phyloP scores from a whole-genome alignment of 1,140 invertebrate species.

The Mactra quadrangularis region DNA sequence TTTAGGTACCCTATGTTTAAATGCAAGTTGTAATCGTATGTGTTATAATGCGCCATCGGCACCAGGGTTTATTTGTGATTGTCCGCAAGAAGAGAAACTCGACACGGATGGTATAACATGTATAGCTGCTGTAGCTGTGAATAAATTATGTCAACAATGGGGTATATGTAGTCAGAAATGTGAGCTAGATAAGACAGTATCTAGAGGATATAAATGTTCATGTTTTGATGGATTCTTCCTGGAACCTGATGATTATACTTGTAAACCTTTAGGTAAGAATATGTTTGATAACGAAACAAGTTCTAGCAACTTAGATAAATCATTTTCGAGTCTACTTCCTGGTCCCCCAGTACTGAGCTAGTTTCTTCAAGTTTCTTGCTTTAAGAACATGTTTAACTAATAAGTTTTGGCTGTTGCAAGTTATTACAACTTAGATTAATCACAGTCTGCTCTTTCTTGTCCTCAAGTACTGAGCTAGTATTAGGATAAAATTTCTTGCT shows the following conservation, averaged over 20 bases:
- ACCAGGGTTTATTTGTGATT: slow-evolving; percentile 85
- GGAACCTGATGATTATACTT: slow-evolving; percentile 91
- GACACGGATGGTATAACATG: slow-evolving; percentile 87
- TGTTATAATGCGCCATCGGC: slow-evolving; percentile 90
- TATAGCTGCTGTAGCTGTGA: slow-evolving; percentile 81
- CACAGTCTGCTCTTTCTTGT: no score
- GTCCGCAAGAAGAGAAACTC: slow-evolving; percentile 67
- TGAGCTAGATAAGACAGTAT: slow-evolving; percentile 72
- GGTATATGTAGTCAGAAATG: slow-evolving; percentile 92
- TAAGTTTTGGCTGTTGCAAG: no score
- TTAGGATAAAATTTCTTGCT: no score
- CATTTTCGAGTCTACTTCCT: no score
- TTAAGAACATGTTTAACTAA: no score
- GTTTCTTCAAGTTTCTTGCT: no score
- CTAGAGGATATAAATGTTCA: slow-evolving; percentile 87
- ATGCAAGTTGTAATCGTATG: background rate
- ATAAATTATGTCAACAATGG: slow-evolving; percentile 90
- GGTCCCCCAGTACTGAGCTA: no score
- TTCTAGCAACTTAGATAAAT: no score
- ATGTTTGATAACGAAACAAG: no score
- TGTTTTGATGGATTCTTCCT: slow-evolving; percentile 90
- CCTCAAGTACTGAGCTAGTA: no score
- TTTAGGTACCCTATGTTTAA: no score
- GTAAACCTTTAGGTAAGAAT: slow-evolving; percentile 89
- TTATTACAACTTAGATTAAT: no score